Conservation (phyloP, 2,113 vertebrate genomes). For the Sylvietta virens region DNA sequence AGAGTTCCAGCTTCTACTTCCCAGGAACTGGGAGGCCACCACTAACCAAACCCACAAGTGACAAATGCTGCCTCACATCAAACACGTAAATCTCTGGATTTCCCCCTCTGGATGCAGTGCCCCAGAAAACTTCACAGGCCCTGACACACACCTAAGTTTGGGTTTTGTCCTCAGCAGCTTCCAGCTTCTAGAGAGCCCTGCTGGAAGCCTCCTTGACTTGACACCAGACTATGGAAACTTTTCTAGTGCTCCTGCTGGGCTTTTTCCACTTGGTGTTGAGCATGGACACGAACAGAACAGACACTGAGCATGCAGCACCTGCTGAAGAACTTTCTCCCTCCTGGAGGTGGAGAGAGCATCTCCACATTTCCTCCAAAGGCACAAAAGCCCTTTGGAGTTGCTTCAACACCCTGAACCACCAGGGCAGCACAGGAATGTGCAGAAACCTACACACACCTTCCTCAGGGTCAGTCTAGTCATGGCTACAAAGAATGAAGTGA, state of each 20-base stretch:
- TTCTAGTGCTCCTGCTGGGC: background rate
- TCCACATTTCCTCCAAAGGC: background rate
- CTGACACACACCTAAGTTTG: background rate
- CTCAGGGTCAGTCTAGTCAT: background rate
- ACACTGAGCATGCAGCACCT: background rate
- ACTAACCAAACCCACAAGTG: background rate
- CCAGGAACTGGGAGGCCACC: background rate
- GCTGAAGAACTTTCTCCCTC: background rate
- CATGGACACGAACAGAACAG: fast-evolving
- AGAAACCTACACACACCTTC: background rate
- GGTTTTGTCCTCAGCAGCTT: background rate
- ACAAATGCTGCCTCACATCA: background rate
- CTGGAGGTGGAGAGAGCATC: background rate
- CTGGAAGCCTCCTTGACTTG: background rate
- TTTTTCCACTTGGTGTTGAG: background rate
- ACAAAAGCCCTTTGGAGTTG: background rate
- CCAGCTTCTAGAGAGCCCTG: background rate
- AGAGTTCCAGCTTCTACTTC: background rate
- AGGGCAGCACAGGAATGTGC: fast-evolving
- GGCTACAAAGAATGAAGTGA: fast-evolving
- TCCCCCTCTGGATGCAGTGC: too few relatives aligned
- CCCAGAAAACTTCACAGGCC: background rate
- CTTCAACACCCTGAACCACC: background rate
- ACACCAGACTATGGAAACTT: background rate
- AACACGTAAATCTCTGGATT: fast-evolving